Conservation (phyloP, 2,797 vertebrate genomes). For the Enteromius afrohamiltoni region DNA sequence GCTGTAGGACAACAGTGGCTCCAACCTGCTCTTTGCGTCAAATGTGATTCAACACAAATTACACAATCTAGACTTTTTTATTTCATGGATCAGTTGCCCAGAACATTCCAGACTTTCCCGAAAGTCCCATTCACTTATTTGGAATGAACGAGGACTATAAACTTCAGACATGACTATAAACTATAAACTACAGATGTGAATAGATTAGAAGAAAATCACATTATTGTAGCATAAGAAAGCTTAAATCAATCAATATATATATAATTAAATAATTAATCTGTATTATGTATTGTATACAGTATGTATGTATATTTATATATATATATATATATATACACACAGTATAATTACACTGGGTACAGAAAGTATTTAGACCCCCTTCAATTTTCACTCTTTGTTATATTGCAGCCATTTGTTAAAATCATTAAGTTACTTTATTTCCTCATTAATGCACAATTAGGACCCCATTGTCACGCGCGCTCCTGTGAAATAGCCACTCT, state of each 20-base stretch:
- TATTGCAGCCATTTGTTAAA: too few species aligned
- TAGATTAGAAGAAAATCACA: background rate
- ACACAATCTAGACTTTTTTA: background rate
- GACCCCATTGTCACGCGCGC: too few species aligned
- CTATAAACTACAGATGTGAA: background rate
- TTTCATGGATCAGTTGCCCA: background rate
- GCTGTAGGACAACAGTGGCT: background rate
- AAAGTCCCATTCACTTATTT: slow-evolving; percentile 26
- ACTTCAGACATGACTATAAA: background rate
- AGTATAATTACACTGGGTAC: too few species aligned
- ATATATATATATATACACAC: too few species aligned
- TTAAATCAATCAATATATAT: background rate
- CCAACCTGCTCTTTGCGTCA: background rate
- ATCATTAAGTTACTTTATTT: too few species aligned
- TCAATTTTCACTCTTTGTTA: too few species aligned
- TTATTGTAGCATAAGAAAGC: background rate
- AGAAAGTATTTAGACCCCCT: too few species aligned
- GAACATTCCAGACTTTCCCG: slow-evolving; percentile 30
- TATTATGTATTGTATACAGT: background rate
- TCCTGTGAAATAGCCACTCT: too few species aligned
- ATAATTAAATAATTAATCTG: background rate
- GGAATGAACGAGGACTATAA: slow-evolving; percentile 10
- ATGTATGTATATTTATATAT: background rate
- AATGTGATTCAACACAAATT: slow-evolving; percentile 19
- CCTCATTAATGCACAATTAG: too few species aligned